Evolutionary conservation across 1,140 invertebrate species (phyloP).

Genomic region (Orussus abietinus): DNA sequence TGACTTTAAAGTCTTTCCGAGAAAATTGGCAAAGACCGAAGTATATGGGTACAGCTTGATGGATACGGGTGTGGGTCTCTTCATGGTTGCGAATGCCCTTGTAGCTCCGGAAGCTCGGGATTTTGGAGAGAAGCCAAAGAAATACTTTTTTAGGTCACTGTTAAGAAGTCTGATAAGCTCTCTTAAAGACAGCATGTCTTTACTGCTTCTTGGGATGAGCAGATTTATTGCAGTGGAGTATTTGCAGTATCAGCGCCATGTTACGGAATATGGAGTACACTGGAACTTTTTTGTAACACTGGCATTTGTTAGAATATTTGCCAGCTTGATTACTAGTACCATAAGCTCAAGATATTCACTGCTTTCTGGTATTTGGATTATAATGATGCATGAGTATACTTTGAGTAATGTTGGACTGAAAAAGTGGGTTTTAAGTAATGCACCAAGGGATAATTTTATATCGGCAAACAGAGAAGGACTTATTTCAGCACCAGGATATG

Average conservation of each 20-base stretch:
- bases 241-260: conserved; percentile 79
- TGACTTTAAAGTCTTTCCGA: conserved; percentile 85
- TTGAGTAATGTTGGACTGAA: conserved; percentile 61
- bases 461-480: conserved; percentile 88
- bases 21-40: conserved; percentile 82
- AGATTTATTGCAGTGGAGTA: conserved; percentile 63
- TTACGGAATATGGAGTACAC: conserved; percentile 90
- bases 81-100: conserved; percentile 81
- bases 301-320: conserved; percentile 74
- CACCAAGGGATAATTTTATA: conserved; percentile 60
- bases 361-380: conserved; percentile 54
- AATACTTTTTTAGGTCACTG: conserved; percentile 24
- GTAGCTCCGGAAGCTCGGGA: conserved; percentile 61
- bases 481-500: conserved; percentile 77
- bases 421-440: conserved; percentile 67
- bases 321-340: conserved; percentile 57
- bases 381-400: conserved; percentile 67
- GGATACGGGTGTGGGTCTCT: conserved; percentile 91
- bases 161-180: conserved; percentile 35
- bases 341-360: conserved; percentile 48
- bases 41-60: conserved; percentile 85
- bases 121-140: conserved; percentile 38
- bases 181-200: conserved; percentile 49
- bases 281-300: conserved; percentile 98
- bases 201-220: conserved; percentile 68